A percentile compares a stretch with the other conserved stretches of the same genome.
Conservation (phyloP, 2,888 invertebrate species). For the Alloscopus bannaensis region DNA sequence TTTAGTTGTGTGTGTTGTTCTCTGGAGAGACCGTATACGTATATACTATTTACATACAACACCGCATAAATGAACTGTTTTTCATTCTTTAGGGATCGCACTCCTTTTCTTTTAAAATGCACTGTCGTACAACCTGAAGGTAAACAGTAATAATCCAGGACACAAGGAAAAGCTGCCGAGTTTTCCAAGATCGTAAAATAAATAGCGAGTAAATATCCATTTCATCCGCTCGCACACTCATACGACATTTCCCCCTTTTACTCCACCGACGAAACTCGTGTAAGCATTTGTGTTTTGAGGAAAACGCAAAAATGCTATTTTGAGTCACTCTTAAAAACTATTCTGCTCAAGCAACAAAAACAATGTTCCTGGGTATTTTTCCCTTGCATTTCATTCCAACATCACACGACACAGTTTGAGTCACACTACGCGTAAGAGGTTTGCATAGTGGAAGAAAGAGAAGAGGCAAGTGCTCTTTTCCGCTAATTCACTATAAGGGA, state of each 20-base stretch:
- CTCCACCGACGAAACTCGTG: neutral
- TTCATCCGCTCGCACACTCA: no score
- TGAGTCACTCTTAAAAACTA: neutral
- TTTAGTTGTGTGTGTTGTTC: no score
- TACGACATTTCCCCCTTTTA: neutral
- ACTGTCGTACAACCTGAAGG: constrained; percentile 1
- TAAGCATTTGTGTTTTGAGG: neutral
- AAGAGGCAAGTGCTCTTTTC: no score
- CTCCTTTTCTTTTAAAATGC: no score
- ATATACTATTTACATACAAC: no score
- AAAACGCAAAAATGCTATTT: constrained; percentile 4
- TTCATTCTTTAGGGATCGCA: no score
- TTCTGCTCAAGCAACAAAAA: neutral
- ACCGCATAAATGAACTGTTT: no score
- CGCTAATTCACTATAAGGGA: no score
- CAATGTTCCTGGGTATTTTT: neutral
- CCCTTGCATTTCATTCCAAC: neutral
- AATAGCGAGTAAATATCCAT: neutral
- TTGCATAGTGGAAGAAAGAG: no score
- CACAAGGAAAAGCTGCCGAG: neutral
- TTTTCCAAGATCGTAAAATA: constrained; percentile 8
- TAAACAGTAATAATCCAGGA: neutral
- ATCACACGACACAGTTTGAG: no score
- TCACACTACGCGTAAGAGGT: no score
- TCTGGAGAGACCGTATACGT: no score